phyloP scores from a whole-genome alignment of 1,140 invertebrate species.

The Ostrea denselamellosa region DNA sequence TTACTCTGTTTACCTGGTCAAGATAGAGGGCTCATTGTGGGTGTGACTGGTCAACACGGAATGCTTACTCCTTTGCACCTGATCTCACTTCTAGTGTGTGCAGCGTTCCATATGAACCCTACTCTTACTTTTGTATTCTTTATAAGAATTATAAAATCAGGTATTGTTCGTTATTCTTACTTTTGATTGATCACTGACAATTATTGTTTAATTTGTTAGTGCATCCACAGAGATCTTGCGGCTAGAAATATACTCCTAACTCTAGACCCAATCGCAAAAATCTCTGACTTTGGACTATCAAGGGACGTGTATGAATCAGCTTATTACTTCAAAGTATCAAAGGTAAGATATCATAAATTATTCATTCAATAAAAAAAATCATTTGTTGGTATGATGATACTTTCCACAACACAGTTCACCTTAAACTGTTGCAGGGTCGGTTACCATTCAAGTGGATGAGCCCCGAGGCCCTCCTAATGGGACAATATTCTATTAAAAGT shows the following conservation, averaged over 20 bases:
- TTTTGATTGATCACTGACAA: too few species aligned
- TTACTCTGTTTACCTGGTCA: too few species aligned
- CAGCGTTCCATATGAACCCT: too few species aligned
- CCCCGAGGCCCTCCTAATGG: slow-evolving; percentile 66
- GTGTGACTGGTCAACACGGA: too few species aligned
- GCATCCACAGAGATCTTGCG: slow-evolving; percentile 66
- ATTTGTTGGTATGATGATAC: not conserved
- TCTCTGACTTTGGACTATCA: slow-evolving; percentile 68
- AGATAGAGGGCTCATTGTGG: too few species aligned
- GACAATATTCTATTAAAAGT: slow-evolving; percentile 67
- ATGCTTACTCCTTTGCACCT: too few species aligned
- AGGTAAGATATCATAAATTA: slow-evolving; percentile 41
- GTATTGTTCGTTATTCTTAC: too few species aligned
- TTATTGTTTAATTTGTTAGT: slow-evolving; percentile 32
- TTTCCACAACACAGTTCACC: not conserved
- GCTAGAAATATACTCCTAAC: slow-evolving; percentile 65
- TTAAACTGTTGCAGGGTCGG: slow-evolving; percentile 53
- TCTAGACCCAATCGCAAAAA: slow-evolving; percentile 62
- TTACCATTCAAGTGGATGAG: slow-evolving; percentile 73
- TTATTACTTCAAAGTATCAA: slow-evolving; percentile 61
- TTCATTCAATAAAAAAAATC: not conserved
- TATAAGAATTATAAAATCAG: too few species aligned
- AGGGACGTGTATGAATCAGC: slow-evolving; percentile 65
- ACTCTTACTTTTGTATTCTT: too few species aligned
- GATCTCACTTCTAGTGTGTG: too few species aligned